Conservation (phyloP, 2,113 vertebrate species). For the Lota lota region DNA sequence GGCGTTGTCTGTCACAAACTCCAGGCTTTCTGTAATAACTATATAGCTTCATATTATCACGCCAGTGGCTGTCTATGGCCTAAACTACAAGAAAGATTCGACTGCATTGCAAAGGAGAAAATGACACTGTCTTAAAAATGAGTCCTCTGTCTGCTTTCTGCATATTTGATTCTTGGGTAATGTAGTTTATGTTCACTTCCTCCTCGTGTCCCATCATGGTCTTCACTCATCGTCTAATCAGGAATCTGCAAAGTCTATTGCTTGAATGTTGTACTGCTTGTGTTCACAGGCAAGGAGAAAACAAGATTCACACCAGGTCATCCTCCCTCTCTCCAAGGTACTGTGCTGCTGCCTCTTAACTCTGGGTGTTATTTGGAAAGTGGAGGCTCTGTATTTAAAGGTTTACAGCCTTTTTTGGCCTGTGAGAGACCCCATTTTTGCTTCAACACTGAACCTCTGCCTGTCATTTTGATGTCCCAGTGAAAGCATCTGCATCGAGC, state of each 20-base stretch:
- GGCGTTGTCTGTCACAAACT: no score
- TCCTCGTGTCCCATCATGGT: conserved; percentile 11
- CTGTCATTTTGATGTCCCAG: no score
- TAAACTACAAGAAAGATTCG: neutral
- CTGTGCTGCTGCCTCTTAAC: neutral
- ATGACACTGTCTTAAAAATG: neutral
- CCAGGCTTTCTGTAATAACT: no score
- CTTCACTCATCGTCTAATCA: conserved; percentile 9
- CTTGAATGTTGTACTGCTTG: conserved; percentile 22
- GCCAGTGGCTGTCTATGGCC: no score
- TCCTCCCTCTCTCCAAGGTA: conserved; percentile 70
- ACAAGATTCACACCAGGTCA: conserved; percentile 74
- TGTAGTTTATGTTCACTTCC: neutral
- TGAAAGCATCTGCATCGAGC: no score
- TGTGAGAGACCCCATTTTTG: no score
- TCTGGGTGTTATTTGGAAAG: neutral
- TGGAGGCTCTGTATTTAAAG: no score
- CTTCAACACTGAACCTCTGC: no score
- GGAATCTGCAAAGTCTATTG: neutral
- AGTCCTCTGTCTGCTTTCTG: neutral
- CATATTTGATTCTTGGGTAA: conserved; percentile 28
- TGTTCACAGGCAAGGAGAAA: conserved; percentile 73
- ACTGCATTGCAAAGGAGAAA: conserved; percentile 34
- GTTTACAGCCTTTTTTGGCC: no score
- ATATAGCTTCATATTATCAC: neutral